Percentiles rank a stretch among this genome's conserved stretches.
Conservation (phyloP, 1,140 invertebrate species). For the Anagrus nilaparvatae region DNA sequence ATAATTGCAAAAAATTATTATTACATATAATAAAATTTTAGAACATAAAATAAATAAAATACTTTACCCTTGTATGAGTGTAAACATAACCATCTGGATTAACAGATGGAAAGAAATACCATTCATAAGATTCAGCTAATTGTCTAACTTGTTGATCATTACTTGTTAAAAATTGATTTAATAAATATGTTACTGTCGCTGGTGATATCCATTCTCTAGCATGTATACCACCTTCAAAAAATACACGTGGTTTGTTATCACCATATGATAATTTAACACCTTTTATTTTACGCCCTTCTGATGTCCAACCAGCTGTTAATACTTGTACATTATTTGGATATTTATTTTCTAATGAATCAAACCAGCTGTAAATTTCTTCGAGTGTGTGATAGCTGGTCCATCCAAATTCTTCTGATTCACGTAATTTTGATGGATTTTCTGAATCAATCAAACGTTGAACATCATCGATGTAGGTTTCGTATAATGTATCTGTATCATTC, state of each 20-base stretch:
- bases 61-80: conserved; percentile 51
- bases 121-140: conserved; percentile 49
- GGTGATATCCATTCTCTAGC: conserved; percentile 70
- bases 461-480: conserved; percentile 23
- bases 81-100: conserved; percentile 75
- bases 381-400: conserved; percentile 42
- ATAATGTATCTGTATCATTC: conserved; percentile 13
- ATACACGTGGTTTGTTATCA: conserved; percentile 36
- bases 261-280: conserved; percentile 47
- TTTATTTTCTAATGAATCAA: conserved; percentile 33
- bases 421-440: conserved; percentile 17
- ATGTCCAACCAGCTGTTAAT: conserved; percentile 44
- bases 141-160: conserved; percentile 34
- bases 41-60: not conserved
- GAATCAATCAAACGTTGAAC: conserved; percentile 31
- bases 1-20: not conserved
- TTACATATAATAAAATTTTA: too few relatives aligned
- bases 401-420: conserved; percentile 11
- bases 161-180: conserved; percentile 50
- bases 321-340: conserved; percentile 42
- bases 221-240: conserved; percentile 57
- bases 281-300: conserved; percentile 48
- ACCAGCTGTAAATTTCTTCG: conserved; percentile 39
- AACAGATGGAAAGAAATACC: conserved; percentile 58
- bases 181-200: conserved; percentile 54